Evolutionary conservation across 2,113 vertebrate genomes (phyloP).

Genomic region (Egretta garzetta): DNA sequence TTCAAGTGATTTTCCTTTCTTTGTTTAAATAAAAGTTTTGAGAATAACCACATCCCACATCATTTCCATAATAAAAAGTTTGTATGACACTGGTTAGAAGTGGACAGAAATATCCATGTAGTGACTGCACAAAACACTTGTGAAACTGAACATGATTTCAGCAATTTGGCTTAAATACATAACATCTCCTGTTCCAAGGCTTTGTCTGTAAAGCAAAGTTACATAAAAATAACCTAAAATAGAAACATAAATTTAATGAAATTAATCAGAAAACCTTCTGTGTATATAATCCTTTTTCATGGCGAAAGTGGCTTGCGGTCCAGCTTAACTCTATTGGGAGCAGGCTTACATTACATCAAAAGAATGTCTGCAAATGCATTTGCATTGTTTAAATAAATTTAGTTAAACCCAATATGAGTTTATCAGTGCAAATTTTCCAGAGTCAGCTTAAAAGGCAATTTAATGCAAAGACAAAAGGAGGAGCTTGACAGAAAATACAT

Average conservation of each 20-base stretch:
- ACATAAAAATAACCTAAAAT: conserved; percentile 12
- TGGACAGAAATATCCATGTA: not conserved
- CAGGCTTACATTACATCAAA: conserved; percentile 29
- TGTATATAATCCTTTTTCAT: conserved; percentile 29
- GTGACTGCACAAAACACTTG: not conserved
- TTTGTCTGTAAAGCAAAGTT: not conserved
- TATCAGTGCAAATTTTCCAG: conserved; percentile 17
- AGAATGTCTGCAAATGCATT: conserved; percentile 35
- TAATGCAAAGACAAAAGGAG: not conserved
- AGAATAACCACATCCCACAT: not conserved
- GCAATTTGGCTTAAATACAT: conserved; percentile 1
- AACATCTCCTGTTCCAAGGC: not conserved
- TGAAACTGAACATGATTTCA: not conserved
- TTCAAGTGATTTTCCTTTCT: not conserved
- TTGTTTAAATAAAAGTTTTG: conserved; percentile 5
- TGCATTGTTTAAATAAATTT: conserved; percentile 51
- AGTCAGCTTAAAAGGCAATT: conserved; percentile 26
- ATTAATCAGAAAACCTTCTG: conserved; percentile 22
- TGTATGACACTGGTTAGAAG: not conserved
- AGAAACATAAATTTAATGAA: not conserved
- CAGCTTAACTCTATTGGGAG: conserved; percentile 23
- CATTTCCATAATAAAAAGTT: not conserved
- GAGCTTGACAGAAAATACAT: not conserved
- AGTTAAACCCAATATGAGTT: conserved; percentile 61
- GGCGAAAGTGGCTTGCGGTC: not conserved